Evolutionary conservation across 2,797 vertebrate genomes (phyloP).

Genomic region (Peromyscus aztecus): DNA sequence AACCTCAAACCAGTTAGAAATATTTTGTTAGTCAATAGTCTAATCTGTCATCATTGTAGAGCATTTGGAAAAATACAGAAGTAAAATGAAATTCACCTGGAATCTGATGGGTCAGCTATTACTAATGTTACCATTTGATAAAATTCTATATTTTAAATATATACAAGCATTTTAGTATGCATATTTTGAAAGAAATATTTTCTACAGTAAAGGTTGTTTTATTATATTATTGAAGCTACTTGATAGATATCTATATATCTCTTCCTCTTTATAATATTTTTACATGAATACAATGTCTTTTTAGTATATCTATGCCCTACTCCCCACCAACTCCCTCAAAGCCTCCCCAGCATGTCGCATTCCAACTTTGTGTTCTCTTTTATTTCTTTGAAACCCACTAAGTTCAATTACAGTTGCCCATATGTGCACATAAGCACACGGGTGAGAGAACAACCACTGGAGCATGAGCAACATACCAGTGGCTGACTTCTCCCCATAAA

Average conservation of each 20-base stretch:
- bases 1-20: constrained; percentile 41
- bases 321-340: neutral
- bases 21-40: neutral
- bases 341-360: neutral
- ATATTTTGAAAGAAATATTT: constrained; percentile 31
- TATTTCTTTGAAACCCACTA: neutral
- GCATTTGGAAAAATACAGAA: constrained; percentile 41
- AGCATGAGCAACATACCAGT: neutral
- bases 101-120: constrained; percentile 12
- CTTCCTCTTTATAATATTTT: neutral
- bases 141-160: neutral
- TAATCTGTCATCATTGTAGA: constrained; percentile 32
- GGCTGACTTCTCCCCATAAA: neutral
- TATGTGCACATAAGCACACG: neutral
- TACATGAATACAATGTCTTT: neutral
- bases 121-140: neutral
- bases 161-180: neutral
- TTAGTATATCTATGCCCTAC: neutral
- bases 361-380: neutral
- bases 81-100: constrained; percentile 36
- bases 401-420: neutral
- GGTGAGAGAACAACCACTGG: neutral
- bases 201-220: constrained; percentile 36
- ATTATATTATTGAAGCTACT: neutral
- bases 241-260: neutral